phyloP scores from a whole-genome alignment of 1,140 invertebrate species.

The Telenomus remus region DNA sequence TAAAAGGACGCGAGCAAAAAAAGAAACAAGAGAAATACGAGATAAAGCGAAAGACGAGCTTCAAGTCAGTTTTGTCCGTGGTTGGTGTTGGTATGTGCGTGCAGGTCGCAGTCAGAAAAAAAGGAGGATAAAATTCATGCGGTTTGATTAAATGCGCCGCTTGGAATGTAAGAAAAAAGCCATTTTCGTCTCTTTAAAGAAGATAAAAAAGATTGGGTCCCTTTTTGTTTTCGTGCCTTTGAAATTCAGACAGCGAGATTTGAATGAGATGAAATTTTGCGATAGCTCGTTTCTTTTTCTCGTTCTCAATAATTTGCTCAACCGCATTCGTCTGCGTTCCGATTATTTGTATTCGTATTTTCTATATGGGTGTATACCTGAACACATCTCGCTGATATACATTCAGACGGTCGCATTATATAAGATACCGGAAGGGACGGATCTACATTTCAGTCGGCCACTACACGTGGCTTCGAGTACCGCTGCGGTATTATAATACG shows the following conservation, averaged over 20 bases:
- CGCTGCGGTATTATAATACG: conserved; percentile 40
- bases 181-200: no score
- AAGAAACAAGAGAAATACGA: conserved; percentile 24
- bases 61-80: conserved; percentile 10
- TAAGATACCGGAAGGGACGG: conserved; percentile 53
- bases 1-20: conserved; percentile 34
- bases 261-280: no score
- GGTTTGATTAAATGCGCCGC: background rate
- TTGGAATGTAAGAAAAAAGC: background rate
- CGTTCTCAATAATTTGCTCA: no score
- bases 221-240: background rate
- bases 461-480: conserved; percentile 38
- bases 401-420: conserved; percentile 43
- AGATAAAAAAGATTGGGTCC: no score
- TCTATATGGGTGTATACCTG: conserved; percentile 1
- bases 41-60: conserved; percentile 14
- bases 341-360: conserved; percentile 9
- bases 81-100: background rate
- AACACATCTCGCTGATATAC: conserved; percentile 1
- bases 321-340: no score
- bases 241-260: no score
- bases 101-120: background rate
- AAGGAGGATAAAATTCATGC: background rate
- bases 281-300: no score
- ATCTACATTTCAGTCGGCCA: conserved; percentile 41